Evolutionary conservation across 1,140 invertebrate species (phyloP), one percentile per base, ranked within the genome.

Genomic region (Eciton burchellii): DNA sequence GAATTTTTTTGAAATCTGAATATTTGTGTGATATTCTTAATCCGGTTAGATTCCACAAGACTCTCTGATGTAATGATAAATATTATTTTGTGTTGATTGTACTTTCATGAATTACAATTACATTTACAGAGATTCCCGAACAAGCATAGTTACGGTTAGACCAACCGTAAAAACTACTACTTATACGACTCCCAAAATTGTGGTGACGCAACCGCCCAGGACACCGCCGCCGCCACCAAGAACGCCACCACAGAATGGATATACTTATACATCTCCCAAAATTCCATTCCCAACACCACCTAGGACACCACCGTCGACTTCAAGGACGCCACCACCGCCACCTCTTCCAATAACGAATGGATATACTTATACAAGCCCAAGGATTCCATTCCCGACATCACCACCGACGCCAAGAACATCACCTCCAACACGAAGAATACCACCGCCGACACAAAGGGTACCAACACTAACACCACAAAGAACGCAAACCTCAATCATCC

Each of bases 321-420:
- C 16, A 9, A 19, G 35, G 6, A 2, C 35, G 35, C 35, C 35
- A 35, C 35, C 35, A 35, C 35, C 35, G 35, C 35, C 35, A 35
- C 35, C 35, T 2, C 35, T 6, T 35, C 35, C 52, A 19, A n/a
- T 54, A 9, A 19, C 52, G 9, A 21, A 6, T 5, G 52, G 52
- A 16, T 54, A 68, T 29, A 16, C 11, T 3, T 35, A 52, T 56
- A 56, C 29, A 49, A 60, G 83, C 77, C 14, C 82, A 29, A 14
- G 8, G 9, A 35, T 24, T n/a, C 60, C 79, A 1, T 81, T 87
- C 3, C 74, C 72, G 3, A 14, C 66, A 3, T 62, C 14, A 14
- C 73, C 81, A 49, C 52, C 21, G 57, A 21, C 43, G 12, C 29
- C 26, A 41, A 60, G 14, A 62, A 68, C 73, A 14, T 9, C 14